phyloP scores from a whole-genome alignment of 2,113 vertebrate species.

The Orcinus orca region DNA sequence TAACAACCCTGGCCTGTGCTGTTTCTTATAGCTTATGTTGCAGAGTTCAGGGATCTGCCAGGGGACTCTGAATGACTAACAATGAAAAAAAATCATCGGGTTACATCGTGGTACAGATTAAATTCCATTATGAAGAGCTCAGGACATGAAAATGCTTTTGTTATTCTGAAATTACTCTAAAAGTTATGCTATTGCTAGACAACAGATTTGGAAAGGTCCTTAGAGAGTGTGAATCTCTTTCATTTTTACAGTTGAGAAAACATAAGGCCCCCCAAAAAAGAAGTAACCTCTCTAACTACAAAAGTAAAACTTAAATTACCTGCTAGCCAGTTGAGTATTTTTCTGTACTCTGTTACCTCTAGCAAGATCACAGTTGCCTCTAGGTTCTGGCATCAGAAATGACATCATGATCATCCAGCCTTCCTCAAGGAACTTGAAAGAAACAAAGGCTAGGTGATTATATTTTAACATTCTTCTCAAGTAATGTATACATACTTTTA shows the following conservation, averaged over 20 bases:
- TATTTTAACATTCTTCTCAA: constrained; percentile 9
- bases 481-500: neutral
- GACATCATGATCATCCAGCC: neutral
- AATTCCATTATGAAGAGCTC: neutral
- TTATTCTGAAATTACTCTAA: constrained; percentile 42
- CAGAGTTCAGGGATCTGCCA: neutral
- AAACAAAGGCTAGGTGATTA: neutral
- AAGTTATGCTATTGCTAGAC: constrained; percentile 3
- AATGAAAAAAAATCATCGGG: too few species aligned
- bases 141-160: neutral
- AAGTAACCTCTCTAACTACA: neutral
- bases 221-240: neutral
- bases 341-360: neutral
- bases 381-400: neutral
- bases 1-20: neutral
- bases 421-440: neutral
- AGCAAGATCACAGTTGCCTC: neutral
- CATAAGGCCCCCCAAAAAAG: neutral
- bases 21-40: constrained; percentile 11
- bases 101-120: neutral
- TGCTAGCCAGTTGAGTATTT: neutral
- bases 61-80: neutral
- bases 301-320: neutral
- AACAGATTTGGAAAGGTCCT: neutral
- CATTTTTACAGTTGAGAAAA: constrained; percentile 43